phyloP scores from a whole-genome alignment of 2,113 vertebrate species.

The Crotalus tigris region DNA sequence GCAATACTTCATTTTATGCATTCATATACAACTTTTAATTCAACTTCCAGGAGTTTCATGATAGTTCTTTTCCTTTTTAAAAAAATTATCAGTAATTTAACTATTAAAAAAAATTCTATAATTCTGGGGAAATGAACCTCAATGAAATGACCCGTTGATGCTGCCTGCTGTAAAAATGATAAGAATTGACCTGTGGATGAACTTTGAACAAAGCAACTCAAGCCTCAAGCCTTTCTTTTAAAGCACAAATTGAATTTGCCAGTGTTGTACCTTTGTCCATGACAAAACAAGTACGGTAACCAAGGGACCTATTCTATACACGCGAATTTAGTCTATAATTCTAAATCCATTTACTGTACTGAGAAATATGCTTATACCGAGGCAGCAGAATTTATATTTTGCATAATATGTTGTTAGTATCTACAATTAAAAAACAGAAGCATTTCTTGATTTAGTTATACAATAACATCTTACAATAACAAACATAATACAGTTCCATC shows the following conservation, averaged over 20 bases:
- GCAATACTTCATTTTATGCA: not conserved
- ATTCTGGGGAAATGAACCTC: constrained; percentile 13
- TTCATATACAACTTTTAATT: not conserved
- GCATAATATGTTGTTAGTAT: not conserved
- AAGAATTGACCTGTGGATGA: constrained; percentile 39
- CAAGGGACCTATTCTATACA: not conserved
- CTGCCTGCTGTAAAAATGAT: constrained; percentile 34
- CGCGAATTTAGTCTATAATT: not conserved
- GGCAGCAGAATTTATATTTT: not conserved
- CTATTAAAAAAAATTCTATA: not conserved
- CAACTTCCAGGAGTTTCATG: not conserved
- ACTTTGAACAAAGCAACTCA: constrained; percentile 35
- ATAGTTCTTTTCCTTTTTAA: not conserved
- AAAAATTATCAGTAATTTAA: constrained; percentile 1
- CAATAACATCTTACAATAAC: not conserved
- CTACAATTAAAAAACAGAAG: constrained; percentile 5
- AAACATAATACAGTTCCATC: not conserved
- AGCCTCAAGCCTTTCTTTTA: constrained; percentile 12
- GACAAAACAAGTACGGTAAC: constrained; percentile 37
- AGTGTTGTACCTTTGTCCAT: constrained; percentile 14
- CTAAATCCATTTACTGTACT: not conserved
- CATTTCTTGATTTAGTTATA: not conserved
- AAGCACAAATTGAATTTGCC: constrained; percentile 34
- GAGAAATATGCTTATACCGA: not conserved
- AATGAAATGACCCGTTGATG: constrained; percentile 10